Percentiles rank a stretch among this genome's conserved stretches.
Conservation (phyloP, 2,797 vertebrate genomes). For the Botia kubotai region DNA sequence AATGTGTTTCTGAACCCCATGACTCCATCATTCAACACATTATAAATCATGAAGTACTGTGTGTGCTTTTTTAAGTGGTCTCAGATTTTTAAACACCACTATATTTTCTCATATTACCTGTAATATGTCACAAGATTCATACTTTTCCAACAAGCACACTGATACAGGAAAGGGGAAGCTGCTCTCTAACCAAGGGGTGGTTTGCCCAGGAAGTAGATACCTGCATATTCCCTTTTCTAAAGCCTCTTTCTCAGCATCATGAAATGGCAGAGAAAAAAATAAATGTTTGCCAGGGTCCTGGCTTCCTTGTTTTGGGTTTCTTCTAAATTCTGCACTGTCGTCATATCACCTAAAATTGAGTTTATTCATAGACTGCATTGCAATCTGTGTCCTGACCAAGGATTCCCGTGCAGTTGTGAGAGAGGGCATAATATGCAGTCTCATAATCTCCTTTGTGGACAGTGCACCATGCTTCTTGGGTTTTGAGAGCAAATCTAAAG, state of each 20-base stretch:
- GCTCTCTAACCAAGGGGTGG: slow-evolving; percentile 73
- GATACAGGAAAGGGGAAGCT: slow-evolving; percentile 29
- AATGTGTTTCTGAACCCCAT: slow-evolving; percentile 90
- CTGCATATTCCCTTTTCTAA: slow-evolving; percentile 82
- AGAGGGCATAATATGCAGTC: slow-evolving; percentile 84
- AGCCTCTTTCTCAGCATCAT: slow-evolving; percentile 76
- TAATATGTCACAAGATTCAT: slow-evolving; percentile 70
- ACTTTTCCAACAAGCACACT: slow-evolving; percentile 67
- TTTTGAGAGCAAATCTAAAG: slow-evolving; percentile 87
- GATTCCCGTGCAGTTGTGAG: slow-evolving; percentile 86
- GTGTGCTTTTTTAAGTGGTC: slow-evolving; percentile 73
- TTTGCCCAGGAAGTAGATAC: slow-evolving; percentile 87
- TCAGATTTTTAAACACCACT: neutral
- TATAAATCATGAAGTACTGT: slow-evolving; percentile 83
- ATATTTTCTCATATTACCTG: slow-evolving; percentile 67
- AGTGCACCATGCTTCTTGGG: slow-evolving; percentile 84
- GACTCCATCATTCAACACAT: slow-evolving; percentile 82
- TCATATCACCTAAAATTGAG: slow-evolving; percentile 80
- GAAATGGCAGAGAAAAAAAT: slow-evolving; percentile 75
- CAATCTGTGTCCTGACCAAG: slow-evolving; percentile 94
- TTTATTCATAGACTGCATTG: slow-evolving; percentile 86
- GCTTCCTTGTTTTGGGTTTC: too few species aligned
- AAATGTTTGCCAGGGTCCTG: too few species aligned
- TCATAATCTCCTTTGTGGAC: slow-evolving; percentile 90
- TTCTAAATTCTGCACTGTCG: slow-evolving; percentile 71